Evolutionary conservation across 2,113 vertebrate species (phyloP), one percentile per base, ranked within the genome.

Genomic region (Festucalex cinctus): DNA sequence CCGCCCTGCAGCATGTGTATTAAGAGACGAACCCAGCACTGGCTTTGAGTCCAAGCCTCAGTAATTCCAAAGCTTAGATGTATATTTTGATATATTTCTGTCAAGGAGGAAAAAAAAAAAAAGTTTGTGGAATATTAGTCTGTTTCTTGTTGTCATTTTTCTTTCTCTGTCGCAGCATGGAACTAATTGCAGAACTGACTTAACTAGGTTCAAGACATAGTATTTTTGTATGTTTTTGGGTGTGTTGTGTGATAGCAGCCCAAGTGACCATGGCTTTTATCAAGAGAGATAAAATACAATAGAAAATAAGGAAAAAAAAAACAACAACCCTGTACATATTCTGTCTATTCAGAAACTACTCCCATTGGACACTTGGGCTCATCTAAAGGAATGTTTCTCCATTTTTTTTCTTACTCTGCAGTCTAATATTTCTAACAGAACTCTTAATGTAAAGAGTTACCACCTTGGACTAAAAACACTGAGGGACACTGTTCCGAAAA

Each of bases 61-160:
- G 94, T 95, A 95, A 98, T 97, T 98, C 96, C 96, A 99, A 99
- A 99, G 97, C 95, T 96, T 98, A 99, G 94, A 99, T 99, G 97
- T 98, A 98, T 99, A 98, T 99, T 99, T 99, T 99, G 96, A 94
- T 99, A 99, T 98, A 98, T 98, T 98, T 98, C 97, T 96, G 95
- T 95, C 94, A 98, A 86, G 71, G 75, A 84, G n/a, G 51, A 48
- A 44, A 63, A 64, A 49, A 44, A 17, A 44, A 44, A 17, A 4
- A 86, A 79, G 69, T 68, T 6, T 43, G 60, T 43, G 37, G 60
- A 62, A 62, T 62, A 43, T 17, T 43, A 62, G 63, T 92, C 86
- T 93, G 94, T 95, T 89, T 87, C 92, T 94, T 92, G 92, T 93
- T 95, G 94, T 98, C 93, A 84, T 94, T 93, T 93, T 93, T 93